A percentile compares a stretch with the other conserved stretches of the same genome.
phyloP scores from a whole-genome alignment of 2,113 vertebrate species.

The Carassius carassius region DNA sequence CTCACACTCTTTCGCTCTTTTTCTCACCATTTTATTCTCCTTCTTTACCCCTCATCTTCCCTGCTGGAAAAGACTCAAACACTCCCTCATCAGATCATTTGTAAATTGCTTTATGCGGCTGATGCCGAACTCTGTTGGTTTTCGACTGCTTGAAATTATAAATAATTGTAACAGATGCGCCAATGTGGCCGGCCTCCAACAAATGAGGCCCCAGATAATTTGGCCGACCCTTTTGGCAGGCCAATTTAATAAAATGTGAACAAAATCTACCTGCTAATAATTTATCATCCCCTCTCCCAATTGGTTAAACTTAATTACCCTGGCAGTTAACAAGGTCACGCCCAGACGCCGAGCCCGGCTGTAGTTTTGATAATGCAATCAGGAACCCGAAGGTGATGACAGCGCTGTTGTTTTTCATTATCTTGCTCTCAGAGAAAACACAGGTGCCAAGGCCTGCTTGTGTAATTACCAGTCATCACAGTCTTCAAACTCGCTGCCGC shows the following conservation, averaged over 20 bases:
- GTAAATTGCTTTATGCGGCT: slow-evolving; percentile 99
- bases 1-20: background rate
- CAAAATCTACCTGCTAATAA: slow-evolving; percentile 99
- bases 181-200: slow-evolving; percentile 99
- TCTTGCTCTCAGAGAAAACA: slow-evolving; percentile 83
- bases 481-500: slow-evolving; percentile 59
- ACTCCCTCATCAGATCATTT: slow-evolving; percentile 98
- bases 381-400: slow-evolving; percentile 98
- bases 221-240: slow-evolving; percentile 99
- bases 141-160: slow-evolving; percentile 99
- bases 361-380: slow-evolving; percentile 99
- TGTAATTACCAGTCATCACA: slow-evolving; percentile 88
- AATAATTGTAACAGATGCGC: slow-evolving; percentile 99
- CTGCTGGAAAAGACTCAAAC: slow-evolving; percentile 88
- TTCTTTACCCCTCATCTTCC: slow-evolving; percentile 63
- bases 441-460: slow-evolving; percentile 85
- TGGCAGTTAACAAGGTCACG: slow-evolving; percentile 99
- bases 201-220: slow-evolving; percentile 99
- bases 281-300: slow-evolving; percentile 99
- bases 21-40: slow-evolving; percentile 21
- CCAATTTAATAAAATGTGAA: slow-evolving; percentile 99
- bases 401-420: slow-evolving; percentile 89
- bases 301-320: slow-evolving; percentile 99
- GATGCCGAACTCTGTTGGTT: slow-evolving; percentile 94
- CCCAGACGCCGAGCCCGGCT: slow-evolving; percentile 97